Base-by-base conservation (phyloP, 2,888 invertebrate genomes). In the Trisateles emortualis region DNA sequence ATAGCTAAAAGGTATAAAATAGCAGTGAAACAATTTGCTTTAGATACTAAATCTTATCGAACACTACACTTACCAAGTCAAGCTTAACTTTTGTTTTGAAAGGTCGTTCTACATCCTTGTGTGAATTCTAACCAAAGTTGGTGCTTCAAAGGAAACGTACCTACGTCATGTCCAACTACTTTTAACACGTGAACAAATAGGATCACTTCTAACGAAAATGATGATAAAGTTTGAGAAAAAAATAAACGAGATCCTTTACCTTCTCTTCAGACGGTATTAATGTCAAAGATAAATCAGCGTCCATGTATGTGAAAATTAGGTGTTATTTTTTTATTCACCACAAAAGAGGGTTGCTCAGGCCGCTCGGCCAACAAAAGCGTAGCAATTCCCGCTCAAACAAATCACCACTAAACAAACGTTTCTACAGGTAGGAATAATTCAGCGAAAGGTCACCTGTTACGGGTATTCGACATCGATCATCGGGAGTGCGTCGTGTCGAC, bases 401-500 rank as follows among this genome's bases (percentile, higher is more conserved):
- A 91, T 91, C 90, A 88, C 88, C 84, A 84, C 87, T 88, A 88
- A 90, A 86, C 88, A 88, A 91, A 90, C 84, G 84, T 88, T 90
- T 90, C 88, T 86, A 86, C 88, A 87, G 88, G 88, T 87, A 88
- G 82, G 81, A 91, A 91, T 92, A 92, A 92, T 92, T 91, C 87
- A 90, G 78, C 72, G 81, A 90, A 90, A 92, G 92, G 92, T 92
- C 92, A 92, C 91, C 88, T 90, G 91, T 91, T 88, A 88, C 86
- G 86, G 89, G 88, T 84, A 84, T 88, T 87, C 88, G 85, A 84
- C 91, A 91, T 92, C 92, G 92, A 92, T 92, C 92, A 92, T 92
- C 88, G 86, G 87, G 88, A 88, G 88, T 88, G 85, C 86, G 90
- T 84, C 79, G 86, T 79, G 84, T 78, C 86, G 87, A 83, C 86